Percentiles rank a stretch among this genome's conserved stretches.
Evolutionary conservation across 1,140 invertebrate genomes (phyloP).

Genomic region (Harpegnathos saltator): DNA sequence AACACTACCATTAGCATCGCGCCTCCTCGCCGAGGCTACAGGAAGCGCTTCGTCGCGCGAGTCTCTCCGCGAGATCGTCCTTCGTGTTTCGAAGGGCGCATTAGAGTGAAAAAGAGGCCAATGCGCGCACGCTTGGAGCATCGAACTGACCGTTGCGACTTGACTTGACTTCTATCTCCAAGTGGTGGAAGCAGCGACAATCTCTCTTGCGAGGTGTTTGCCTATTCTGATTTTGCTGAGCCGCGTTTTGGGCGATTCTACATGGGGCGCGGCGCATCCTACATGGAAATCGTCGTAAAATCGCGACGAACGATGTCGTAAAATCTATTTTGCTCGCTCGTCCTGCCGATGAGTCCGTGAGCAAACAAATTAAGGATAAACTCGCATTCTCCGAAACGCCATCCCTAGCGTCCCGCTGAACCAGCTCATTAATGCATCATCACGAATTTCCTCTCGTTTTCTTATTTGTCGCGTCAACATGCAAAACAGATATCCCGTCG

Average conservation of each 20-base stretch:
- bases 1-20: not conserved
- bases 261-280: no score
- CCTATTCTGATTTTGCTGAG: no score
- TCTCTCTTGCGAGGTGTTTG: not conserved
- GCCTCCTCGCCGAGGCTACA: no score
- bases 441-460: constrained; percentile 27
- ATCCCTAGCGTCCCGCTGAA: not conserved
- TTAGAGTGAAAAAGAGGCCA: not conserved
- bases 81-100: not conserved
- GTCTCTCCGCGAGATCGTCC: no score
- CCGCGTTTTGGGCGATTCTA: no score
- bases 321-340: not conserved
- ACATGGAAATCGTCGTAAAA: not conserved
- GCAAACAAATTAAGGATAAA: constrained; percentile 23
- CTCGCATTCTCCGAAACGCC: not conserved
- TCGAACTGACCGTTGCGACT: no score
- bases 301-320: not conserved
- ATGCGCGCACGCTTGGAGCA: no score
- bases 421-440: constrained; percentile 39
- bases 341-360: not conserved
- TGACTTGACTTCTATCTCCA: not conserved
- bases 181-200: no score
- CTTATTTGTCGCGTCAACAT: not conserved
- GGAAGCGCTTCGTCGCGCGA: no score
- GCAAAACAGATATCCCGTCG: not conserved